phyloP scores from a whole-genome alignment of 1,140 invertebrate species.

The Cyphomyrmex costatus region DNA sequence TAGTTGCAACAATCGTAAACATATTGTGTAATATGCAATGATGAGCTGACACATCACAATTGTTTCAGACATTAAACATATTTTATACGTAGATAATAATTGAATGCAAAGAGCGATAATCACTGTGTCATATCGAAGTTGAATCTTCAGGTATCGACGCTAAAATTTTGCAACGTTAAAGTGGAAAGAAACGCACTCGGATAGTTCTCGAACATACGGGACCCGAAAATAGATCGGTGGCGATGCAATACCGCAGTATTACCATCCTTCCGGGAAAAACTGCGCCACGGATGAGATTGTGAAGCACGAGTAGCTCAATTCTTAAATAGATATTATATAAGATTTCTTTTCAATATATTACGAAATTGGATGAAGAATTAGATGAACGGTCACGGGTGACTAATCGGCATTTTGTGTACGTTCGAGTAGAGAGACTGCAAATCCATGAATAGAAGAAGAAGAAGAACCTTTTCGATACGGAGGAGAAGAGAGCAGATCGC shows the following conservation, averaged over 20 bases:
- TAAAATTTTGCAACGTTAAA: constrained; percentile 22
- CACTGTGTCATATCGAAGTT: not conserved
- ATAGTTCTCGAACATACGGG: constrained; percentile 51
- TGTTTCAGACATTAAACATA: not conserved
- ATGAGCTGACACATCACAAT: not conserved
- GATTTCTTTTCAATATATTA: constrained; percentile 8
- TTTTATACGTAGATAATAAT: not conserved
- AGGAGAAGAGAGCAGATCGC: not conserved
- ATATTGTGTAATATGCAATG: not conserved
- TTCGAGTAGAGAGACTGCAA: constrained; percentile 38
- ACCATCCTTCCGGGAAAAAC: constrained; percentile 65
- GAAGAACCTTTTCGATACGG: constrained; percentile 32
- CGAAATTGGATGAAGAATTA: not conserved
- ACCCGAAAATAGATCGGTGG: constrained; percentile 69
- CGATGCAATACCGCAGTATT: constrained; percentile 68
- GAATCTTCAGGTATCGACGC: not conserved
- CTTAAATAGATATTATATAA: constrained; percentile 51
- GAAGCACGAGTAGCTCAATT: constrained; percentile 3
- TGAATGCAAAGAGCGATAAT: not conserved
- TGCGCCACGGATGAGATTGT: constrained; percentile 17
- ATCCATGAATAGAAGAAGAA: constrained; percentile 67
- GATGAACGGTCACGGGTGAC: constrained; percentile 4
- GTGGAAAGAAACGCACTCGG: constrained; percentile 61
- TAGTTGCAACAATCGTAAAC: constrained; percentile 11
- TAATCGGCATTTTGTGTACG: constrained; percentile 13